phyloP scores from a whole-genome alignment of 1,140 invertebrate genomes.

The Drosophila eugracilis region DNA sequence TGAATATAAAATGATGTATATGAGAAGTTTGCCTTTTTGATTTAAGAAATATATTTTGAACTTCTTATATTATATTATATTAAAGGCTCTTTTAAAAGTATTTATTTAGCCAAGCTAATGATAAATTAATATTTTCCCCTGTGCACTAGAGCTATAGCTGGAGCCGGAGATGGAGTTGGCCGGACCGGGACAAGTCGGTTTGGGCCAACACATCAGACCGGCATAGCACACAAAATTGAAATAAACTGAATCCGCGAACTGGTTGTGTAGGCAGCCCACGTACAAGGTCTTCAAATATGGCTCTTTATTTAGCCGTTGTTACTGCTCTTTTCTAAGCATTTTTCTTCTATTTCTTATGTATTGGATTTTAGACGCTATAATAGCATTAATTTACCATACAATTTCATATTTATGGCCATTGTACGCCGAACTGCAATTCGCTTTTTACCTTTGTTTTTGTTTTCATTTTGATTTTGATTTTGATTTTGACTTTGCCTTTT shows the following conservation, averaged over 20 bases:
- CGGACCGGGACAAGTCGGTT: slow-evolving; percentile 25
- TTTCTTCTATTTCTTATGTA: slow-evolving; percentile 70
- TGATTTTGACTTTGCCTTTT: slow-evolving; percentile 11
- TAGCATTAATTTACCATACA: slow-evolving; percentile 82
- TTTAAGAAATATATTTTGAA: too few relatives aligned
- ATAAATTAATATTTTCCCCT: not conserved
- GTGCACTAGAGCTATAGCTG: slow-evolving; percentile 15
- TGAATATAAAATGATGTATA: too few relatives aligned
- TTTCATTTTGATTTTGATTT: slow-evolving; percentile 12
- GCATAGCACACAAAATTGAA: slow-evolving; percentile 64
- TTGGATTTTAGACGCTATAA: slow-evolving; percentile 76
- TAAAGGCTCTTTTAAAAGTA: too few relatives aligned
- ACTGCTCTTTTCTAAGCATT: slow-evolving; percentile 71
- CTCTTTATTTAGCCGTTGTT: slow-evolving; percentile 58
- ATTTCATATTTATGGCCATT: slow-evolving; percentile 81
- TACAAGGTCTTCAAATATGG: slow-evolving; percentile 82
- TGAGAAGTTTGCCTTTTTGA: too few relatives aligned
- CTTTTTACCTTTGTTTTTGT: slow-evolving; percentile 36
- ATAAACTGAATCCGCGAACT: slow-evolving; percentile 72
- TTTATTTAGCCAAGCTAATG: too few relatives aligned
- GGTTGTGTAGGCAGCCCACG: slow-evolving; percentile 81
- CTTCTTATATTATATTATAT: too few relatives aligned
- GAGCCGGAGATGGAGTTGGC: slow-evolving; percentile 45
- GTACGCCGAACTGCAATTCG: slow-evolving; percentile 71
- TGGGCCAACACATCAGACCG: slow-evolving; percentile 23